Percentiles rank a stretch among this genome's conserved stretches.
phyloP scores from a whole-genome alignment of 2,888 invertebrate genomes.

The Agapetus fuscipes region DNA sequence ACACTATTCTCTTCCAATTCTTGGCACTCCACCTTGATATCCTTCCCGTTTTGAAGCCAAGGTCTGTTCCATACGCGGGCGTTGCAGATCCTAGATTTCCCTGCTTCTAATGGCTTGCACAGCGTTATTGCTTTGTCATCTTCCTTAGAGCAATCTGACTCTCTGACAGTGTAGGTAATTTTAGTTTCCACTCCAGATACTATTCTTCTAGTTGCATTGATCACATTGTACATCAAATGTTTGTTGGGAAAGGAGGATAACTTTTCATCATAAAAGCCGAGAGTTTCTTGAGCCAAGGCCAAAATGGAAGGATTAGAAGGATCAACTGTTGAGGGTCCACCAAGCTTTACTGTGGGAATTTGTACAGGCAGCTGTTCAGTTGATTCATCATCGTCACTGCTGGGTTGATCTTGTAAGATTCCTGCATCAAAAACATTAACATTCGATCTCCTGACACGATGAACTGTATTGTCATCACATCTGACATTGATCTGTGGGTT shows the following conservation, averaged over 20 bases:
- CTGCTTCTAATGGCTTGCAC: slow-evolving; percentile 1
- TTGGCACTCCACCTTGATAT: slow-evolving; percentile 27
- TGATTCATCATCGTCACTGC: slow-evolving; percentile 14
- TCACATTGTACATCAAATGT: slow-evolving; percentile 26
- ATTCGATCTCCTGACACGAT: slow-evolving; percentile 11
- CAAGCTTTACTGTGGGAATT: too few relatives aligned
- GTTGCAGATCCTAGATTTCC: slow-evolving; percentile 22
- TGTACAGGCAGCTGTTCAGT: too few relatives aligned
- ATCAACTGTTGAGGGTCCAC: slow-evolving; percentile 15
- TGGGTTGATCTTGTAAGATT: too few relatives aligned
- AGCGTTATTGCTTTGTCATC: slow-evolving; percentile 26
- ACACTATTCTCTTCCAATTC: background rate
- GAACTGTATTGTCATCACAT: slow-evolving; percentile 20
- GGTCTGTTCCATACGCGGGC: slow-evolving; percentile 44
- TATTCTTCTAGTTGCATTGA: slow-evolving; percentile 30
- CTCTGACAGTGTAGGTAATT: slow-evolving; percentile 33
- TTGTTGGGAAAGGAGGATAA: slow-evolving; percentile 1
- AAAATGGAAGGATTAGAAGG: slow-evolving; percentile 27
- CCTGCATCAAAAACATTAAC: too few relatives aligned
- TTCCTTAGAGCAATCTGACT: slow-evolving; percentile 33
- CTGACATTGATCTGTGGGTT: slow-evolving; percentile 30
- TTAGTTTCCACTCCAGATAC: slow-evolving; percentile 35
- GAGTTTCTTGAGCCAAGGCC: slow-evolving; percentile 32
- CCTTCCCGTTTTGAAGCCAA: slow-evolving; percentile 43
- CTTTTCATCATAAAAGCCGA: slow-evolving; percentile 32